These are phyloP conservation scores for Notoglanidium macrostoma DNA, from an alignment of 2,797 vertebrate species.

Conservation along the genomic window DNA sequence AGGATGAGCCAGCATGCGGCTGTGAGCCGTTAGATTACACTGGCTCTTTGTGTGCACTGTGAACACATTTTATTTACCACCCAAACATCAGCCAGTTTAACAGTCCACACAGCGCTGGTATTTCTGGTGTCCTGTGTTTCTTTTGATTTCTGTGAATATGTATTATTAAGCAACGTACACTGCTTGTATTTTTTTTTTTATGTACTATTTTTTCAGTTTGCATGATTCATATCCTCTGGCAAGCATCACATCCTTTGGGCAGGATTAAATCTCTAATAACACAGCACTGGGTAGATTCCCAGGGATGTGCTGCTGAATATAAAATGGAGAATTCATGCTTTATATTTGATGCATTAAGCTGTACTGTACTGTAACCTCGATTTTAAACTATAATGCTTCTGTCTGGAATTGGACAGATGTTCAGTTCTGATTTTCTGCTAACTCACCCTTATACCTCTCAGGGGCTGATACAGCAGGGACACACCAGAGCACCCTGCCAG, in stretches of 20 bases:
- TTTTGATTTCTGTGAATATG: conserved; percentile 1
- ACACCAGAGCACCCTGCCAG: conserved; percentile 6
- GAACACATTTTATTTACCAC: conserved; percentile 46
- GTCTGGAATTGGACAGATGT: not conserved
- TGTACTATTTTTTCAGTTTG: conserved; percentile 16
- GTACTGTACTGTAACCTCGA: not conserved
- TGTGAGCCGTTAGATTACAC: conserved; percentile 48
- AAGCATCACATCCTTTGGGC: conserved; percentile 6
- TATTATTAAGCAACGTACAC: not conserved
- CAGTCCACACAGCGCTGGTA: not conserved
- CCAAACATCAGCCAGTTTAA: conserved; percentile 16
- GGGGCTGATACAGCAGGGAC: conserved; percentile 25
- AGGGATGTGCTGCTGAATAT: not conserved
- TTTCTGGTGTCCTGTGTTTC: not conserved
- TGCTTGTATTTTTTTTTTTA: not conserved
- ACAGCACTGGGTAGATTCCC: not conserved
- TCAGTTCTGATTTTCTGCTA: not conserved
- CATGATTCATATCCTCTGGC: conserved; percentile 23
- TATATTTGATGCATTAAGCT: not conserved
- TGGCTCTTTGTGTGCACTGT: conserved; percentile 47
- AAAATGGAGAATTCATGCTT: not conserved
- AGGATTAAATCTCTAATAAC: not conserved
- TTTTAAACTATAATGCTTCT: not conserved
- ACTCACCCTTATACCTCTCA: conserved; percentile 21
- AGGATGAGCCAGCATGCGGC: conserved; percentile 38